These are phyloP conservation scores for Dicrostonyx torquatus DNA, from an alignment of 2,797 vertebrate genomes.

Conservation along the genomic window DNA sequence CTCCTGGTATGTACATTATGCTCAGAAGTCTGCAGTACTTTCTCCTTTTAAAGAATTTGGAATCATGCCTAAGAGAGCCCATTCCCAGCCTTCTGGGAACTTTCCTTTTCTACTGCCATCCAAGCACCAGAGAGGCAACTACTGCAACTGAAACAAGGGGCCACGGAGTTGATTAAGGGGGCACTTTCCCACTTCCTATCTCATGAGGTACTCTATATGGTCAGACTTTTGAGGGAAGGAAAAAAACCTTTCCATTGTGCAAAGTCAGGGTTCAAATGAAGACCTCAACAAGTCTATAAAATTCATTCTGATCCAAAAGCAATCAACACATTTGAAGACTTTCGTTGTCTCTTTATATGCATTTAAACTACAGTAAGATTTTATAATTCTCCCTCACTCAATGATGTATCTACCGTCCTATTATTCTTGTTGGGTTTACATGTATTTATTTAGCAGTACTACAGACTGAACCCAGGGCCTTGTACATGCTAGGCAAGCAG, in stretches of 20 bases:
- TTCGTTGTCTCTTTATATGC: background rate
- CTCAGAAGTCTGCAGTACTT: background rate
- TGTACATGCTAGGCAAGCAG: background rate
- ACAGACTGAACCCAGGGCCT: background rate
- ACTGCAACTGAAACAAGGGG: background rate
- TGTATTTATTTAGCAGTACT: background rate
- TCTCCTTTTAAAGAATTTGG: constrained; percentile 1
- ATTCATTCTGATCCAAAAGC: constrained; percentile 33
- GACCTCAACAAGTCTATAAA: background rate
- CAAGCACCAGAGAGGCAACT: background rate
- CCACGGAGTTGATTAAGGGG: background rate
- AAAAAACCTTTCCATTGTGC: background rate
- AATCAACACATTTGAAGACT: background rate
- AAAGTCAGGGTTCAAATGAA: constrained; percentile 39
- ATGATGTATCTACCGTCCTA: background rate
- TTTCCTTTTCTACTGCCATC: background rate
- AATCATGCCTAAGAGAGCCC: background rate
- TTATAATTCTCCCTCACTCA: background rate
- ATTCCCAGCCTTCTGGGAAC: background rate
- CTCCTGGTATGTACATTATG: background rate
- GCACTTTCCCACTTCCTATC: background rate
- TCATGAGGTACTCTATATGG: background rate
- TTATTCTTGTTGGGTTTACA: constrained; percentile 9
- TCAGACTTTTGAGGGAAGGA: background rate
- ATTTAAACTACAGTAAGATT: constrained; percentile 36